Evolutionary conservation across 2,888 invertebrate species (phyloP).

Genomic region (Metellina segmentata): DNA sequence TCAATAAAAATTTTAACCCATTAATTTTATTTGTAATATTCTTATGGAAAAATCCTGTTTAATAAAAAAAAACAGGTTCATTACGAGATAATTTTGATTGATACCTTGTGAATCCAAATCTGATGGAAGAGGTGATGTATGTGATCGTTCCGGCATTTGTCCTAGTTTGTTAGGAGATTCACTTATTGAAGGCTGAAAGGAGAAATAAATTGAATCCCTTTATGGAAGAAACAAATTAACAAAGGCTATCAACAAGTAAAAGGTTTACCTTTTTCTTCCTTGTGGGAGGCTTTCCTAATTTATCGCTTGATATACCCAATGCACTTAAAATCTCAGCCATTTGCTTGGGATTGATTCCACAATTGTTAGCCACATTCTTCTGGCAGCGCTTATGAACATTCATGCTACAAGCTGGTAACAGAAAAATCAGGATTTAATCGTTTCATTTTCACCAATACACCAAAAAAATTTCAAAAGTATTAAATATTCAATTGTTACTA

Average conservation of each 20-base stretch:
- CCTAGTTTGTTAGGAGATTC: slow-evolving; percentile 79
- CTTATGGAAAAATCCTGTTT: not conserved
- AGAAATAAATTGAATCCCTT: not conserved
- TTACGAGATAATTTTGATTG: not conserved
- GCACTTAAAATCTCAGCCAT: slow-evolving; percentile 96
- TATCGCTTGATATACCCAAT: slow-evolving; percentile 94
- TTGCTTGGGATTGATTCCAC: slow-evolving; percentile 97
- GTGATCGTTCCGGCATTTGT: slow-evolving; percentile 79
- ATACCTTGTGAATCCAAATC: slow-evolving; percentile 68
- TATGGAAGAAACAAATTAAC: not conserved
- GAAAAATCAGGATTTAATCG: not conserved
- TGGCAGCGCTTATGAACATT: slow-evolving; percentile 99
- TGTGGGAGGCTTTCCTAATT: slow-evolving; percentile 84
- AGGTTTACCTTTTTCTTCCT: slow-evolving; percentile 80
- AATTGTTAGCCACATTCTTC: slow-evolving; percentile 99
- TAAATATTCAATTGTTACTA: not conserved
- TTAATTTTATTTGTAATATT: not conserved
- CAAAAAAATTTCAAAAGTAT: not conserved
- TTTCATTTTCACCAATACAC: not conserved
- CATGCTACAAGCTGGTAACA: slow-evolving; percentile 90
- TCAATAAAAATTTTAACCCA: not conserved
- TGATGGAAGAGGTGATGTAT: slow-evolving; percentile 80
- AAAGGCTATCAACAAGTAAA: not conserved
- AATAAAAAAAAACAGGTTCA: not conserved
- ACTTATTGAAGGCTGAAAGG: slow-evolving; percentile 80